Percentiles rank a stretch among this genome's conserved stretches.
phyloP scores from a whole-genome alignment of 2,888 invertebrate genomes.

The Andrena hattorfiana region DNA sequence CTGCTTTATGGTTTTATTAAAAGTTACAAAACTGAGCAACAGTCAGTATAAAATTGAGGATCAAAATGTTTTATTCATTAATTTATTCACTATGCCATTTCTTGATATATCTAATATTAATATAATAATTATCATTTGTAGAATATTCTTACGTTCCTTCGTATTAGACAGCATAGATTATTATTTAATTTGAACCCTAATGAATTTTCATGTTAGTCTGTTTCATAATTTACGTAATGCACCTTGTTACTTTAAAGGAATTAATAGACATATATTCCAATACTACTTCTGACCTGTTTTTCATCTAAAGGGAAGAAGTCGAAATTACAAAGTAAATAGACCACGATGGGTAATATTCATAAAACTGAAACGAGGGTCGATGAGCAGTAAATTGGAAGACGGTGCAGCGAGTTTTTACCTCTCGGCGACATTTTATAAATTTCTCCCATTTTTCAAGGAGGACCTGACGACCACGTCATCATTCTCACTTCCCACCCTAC shows the following conservation, averaged over 20 bases:
- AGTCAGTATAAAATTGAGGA: too few relatives aligned
- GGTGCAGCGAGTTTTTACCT: constrained; percentile 64
- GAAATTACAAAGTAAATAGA: constrained; percentile 67
- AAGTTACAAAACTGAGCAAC: too few relatives aligned
- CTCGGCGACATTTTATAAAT: constrained; percentile 70
- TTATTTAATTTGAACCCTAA: constrained; percentile 17
- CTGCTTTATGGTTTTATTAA: too few relatives aligned
- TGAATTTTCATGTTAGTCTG: constrained; percentile 34
- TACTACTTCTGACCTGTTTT: constrained; percentile 41
- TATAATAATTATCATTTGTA: too few relatives aligned
- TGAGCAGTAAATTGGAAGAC: constrained; percentile 57
- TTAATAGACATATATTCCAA: constrained; percentile 51
- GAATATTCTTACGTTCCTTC: not conserved
- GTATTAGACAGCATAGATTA: too few relatives aligned
- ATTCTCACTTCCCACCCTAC: not conserved
- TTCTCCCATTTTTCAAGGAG: constrained; percentile 64
- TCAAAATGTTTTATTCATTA: too few relatives aligned
- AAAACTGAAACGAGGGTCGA: constrained; percentile 49
- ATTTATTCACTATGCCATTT: too few relatives aligned
- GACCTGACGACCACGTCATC: constrained; percentile 10
- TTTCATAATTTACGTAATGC: constrained; percentile 22
- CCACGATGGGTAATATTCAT: constrained; percentile 68
- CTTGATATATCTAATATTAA: too few relatives aligned
- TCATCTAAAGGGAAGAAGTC: constrained; percentile 36
- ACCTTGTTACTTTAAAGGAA: constrained; percentile 34